Base-by-base conservation (phyloP, 1,140 invertebrate genomes). In the Drosophila leontia region DNA sequence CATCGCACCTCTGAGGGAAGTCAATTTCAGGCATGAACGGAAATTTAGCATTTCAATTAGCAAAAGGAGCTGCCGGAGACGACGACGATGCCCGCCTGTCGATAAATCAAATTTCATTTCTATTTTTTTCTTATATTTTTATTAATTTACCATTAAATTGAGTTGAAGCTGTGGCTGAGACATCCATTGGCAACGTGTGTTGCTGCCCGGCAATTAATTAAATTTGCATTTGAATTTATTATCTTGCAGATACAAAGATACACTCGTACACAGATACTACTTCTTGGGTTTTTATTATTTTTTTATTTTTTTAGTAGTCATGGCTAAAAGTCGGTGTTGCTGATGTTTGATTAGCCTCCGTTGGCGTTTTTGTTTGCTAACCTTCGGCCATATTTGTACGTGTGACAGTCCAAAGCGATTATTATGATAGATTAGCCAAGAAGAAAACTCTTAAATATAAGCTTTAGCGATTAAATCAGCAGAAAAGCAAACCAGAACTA, bases 41-140 rank as follows among this genome's bases (percentile, higher is more conserved):
- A 92, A 92, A 92, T 92, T 90, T 78, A 88, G 80, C 78, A 91
- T 92, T 92, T 88, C 80, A 91, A 92, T 91, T 92, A 91, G 81
- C 60, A 78, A 37, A 80, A 58, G 75, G 45, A 56, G 53, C 53
- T 56, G 34, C 34, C 51, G 37, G 48, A 47, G 42, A 23, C 48
- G 7, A 32, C 45, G 50, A 53, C 26, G 26, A 29, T 29, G 26
- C 6, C 26, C 26, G 26, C 26, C 26, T 35, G 51, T 29, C 47
- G 23, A 48, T 48, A 48, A 48, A 48, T 48, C 47, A 48, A 48
- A 48, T 48, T 26, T 0, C 23, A 48, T 48, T 48, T 48, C 9
- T 15, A 7, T 44, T 44, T 15, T 41, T 7, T 76, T 80, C 34
- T 48, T 29, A 56, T 35, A 56, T 57, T 55, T 68, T 77, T 83